phyloP scores from a whole-genome alignment of 2,888 invertebrate genomes.

The Terebella lapidaria region DNA sequence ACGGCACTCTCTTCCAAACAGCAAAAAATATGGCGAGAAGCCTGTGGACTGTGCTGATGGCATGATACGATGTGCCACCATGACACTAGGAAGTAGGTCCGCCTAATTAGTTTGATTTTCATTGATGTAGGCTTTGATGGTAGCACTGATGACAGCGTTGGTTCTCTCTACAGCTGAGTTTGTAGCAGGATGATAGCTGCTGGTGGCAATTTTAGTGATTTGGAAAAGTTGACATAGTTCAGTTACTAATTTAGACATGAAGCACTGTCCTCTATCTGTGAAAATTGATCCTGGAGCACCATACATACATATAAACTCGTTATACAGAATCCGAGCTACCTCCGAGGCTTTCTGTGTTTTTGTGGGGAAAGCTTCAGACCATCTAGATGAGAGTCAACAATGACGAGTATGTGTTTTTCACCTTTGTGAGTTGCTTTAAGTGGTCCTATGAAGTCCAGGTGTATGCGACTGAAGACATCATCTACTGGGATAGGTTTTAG shows the following conservation, averaged over 20 bases:
- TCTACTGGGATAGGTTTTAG: constrained; percentile 12
- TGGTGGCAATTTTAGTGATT: neutral
- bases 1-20: too few relatives aligned
- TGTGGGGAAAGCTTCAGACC: constrained; percentile 24
- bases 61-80: neutral
- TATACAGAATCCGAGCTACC: neutral
- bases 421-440: constrained; percentile 12
- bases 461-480: constrained; percentile 10
- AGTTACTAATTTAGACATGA: neutral
- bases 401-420: constrained; percentile 18
- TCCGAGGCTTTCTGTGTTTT: neutral
- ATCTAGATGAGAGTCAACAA: constrained; percentile 20
- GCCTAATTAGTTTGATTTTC: neutral
- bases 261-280: neutral
- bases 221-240: neutral
- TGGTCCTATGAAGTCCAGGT: constrained; percentile 21
- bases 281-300: neutral
- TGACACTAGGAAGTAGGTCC: too few relatives aligned
- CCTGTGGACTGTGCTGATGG: neutral
- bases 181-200: neutral
- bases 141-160: neutral
- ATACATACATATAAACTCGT: neutral
- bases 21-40: too few relatives aligned
- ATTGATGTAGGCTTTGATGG: neutral
- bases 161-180: neutral